A percentile compares a stretch with the other conserved stretches of the same genome.
These are phyloP conservation scores for Hirtodrosophila cameraria DNA, from an alignment of 2,888 invertebrate genomes.

Conservation along the genomic window DNA sequence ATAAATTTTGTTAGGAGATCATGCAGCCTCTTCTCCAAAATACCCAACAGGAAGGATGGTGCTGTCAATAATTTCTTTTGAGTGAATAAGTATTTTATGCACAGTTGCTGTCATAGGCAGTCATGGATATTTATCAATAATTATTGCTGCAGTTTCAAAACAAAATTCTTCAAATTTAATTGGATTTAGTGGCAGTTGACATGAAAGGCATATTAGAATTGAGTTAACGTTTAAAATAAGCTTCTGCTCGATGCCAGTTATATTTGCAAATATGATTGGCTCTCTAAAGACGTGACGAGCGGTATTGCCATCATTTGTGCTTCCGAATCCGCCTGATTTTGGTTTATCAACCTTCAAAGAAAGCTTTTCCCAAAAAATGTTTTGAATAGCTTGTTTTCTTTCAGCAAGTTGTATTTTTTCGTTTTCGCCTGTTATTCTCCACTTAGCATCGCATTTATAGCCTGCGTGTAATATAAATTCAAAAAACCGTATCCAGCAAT, in stretches of 20 bases:
- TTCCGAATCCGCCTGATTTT: slow-evolving; percentile 16
- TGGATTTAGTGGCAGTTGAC: slow-evolving; percentile 16
- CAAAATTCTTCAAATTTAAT: slow-evolving; percentile 13
- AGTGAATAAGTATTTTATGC: slow-evolving; percentile 16
- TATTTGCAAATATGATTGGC: slow-evolving; percentile 9
- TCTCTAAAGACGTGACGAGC: slow-evolving; percentile 22
- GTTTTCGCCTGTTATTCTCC: too few relatives aligned
- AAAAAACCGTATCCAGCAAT: slow-evolving; percentile 5
- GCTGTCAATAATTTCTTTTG: slow-evolving; percentile 5
- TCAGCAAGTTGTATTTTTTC: background rate
- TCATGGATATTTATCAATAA: slow-evolving; percentile 21
- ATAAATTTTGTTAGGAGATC: slow-evolving; percentile 10
- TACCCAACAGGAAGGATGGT: slow-evolving; percentile 12
- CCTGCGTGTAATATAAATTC: too few relatives aligned
- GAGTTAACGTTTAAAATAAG: slow-evolving; percentile 7
- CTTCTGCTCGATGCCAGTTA: slow-evolving; percentile 7
- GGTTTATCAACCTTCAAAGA: slow-evolving; percentile 14
- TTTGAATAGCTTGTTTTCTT: background rate
- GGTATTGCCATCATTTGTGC: slow-evolving; percentile 22
- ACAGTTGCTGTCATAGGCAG: slow-evolving; percentile 22
- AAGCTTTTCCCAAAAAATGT: slow-evolving; percentile 9
- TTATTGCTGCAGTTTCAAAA: slow-evolving; percentile 2
- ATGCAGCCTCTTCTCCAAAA: slow-evolving; percentile 9
- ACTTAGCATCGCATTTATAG: too few relatives aligned
- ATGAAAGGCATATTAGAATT: slow-evolving; percentile 23